Conservation (phyloP, 1,140 invertebrate species). For the Nymphalis io region DNA sequence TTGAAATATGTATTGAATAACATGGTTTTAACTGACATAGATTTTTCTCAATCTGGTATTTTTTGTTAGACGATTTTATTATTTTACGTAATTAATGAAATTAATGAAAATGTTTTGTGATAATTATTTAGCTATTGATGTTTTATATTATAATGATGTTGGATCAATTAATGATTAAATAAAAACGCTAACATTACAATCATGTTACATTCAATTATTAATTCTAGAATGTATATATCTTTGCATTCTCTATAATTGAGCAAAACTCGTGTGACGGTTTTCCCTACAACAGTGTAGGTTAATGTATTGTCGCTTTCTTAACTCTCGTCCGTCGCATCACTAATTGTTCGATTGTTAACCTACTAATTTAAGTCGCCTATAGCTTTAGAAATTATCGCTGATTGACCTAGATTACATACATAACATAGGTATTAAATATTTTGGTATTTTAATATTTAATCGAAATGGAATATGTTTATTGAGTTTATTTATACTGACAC, state of each 20-base stretch:
- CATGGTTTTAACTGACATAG: too few relatives aligned
- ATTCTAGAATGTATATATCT: constrained; percentile 46
- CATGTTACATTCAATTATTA: background rate
- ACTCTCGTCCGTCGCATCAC: constrained; percentile 64
- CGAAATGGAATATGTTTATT: background rate
- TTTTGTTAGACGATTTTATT: too few relatives aligned
- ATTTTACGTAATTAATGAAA: too few relatives aligned
- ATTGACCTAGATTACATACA: background rate
- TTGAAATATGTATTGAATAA: background rate
- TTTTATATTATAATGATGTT: too few relatives aligned
- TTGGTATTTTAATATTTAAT: background rate
- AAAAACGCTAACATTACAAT: too few relatives aligned
- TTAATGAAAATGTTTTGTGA: too few relatives aligned
- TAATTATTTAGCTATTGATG: too few relatives aligned
- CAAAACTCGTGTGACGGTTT: constrained; percentile 75
- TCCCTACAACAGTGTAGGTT: constrained; percentile 75
- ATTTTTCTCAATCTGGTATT: too few relatives aligned
- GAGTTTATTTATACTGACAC: constrained; percentile 6
- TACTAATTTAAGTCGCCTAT: constrained; percentile 72
- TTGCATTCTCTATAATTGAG: constrained; percentile 66
- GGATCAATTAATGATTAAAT: too few relatives aligned
- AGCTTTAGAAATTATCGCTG: constrained; percentile 57
- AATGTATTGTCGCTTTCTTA: constrained; percentile 78
- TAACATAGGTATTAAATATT: background rate
- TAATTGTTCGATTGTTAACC: constrained; percentile 77